Percentiles rank a stretch among this genome's conserved stretches.
phyloP scores from a whole-genome alignment of 2,797 vertebrate species.

The Halcyon badia region DNA sequence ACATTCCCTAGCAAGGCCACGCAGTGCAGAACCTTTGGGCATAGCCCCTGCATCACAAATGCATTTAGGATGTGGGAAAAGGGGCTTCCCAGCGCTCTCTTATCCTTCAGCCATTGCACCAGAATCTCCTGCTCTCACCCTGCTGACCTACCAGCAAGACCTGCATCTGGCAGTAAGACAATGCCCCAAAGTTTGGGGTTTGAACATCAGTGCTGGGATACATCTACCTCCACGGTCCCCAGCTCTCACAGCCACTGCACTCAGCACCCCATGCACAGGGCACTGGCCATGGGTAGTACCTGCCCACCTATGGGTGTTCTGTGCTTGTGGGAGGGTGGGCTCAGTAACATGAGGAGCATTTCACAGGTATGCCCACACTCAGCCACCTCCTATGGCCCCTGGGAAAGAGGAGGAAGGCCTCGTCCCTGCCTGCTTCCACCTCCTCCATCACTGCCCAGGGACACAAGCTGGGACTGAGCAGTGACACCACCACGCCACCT shows the following conservation, averaged over 20 bases:
- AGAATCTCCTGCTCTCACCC: background rate
- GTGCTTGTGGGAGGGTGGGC: background rate
- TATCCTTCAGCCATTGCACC: background rate
- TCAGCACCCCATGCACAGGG: background rate
- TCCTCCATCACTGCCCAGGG: background rate
- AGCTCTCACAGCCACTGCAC: background rate
- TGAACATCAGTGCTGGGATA: background rate
- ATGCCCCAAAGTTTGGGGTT: background rate
- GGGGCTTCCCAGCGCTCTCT: rapidly evolving
- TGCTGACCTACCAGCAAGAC: background rate
- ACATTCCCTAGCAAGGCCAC: background rate
- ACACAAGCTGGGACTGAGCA: background rate
- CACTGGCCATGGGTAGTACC: too few species aligned
- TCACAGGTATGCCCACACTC: background rate
- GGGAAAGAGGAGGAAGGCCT: background rate
- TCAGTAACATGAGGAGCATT: rapidly evolving
- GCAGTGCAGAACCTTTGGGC: background rate
- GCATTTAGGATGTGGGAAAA: background rate
- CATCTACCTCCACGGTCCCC: rapidly evolving
- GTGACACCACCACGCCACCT: too few species aligned
- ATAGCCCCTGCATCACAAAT: background rate
- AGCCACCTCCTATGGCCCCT: background rate
- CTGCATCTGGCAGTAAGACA: background rate
- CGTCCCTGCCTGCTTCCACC: background rate
- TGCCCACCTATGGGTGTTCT: background rate